Evolutionary conservation across 1,140 invertebrate genomes (phyloP).

Genomic region (Conopomorpha cramerella): DNA sequence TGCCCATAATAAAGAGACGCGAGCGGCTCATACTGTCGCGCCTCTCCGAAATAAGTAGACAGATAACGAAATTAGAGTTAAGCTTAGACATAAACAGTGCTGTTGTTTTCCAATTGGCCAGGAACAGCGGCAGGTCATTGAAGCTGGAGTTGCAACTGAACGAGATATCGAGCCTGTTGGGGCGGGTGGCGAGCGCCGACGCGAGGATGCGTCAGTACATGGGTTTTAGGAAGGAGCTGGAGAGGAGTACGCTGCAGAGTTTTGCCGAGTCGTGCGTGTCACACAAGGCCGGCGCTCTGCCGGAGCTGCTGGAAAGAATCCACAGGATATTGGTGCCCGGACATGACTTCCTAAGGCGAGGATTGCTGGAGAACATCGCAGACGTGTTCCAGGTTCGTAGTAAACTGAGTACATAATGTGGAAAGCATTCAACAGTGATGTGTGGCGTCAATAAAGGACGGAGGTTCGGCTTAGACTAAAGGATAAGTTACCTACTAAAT

Average conservation of each 20-base stretch:
- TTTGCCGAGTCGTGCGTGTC: conserved; percentile 71
- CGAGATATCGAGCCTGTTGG: conserved; percentile 63
- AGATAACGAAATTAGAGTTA: conserved; percentile 39
- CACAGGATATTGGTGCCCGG: conserved; percentile 63
- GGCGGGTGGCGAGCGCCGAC: conserved; percentile 62
- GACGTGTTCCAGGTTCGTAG: conserved; percentile 56
- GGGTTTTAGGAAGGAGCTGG: conserved; percentile 52
- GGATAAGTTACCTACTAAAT: too few relatives aligned
- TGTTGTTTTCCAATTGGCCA: conserved; percentile 34
- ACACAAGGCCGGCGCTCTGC: conserved; percentile 64
- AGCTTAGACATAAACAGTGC: conserved; percentile 19
- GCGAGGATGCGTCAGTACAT: conserved; percentile 63
- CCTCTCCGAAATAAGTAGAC: conserved; percentile 45
- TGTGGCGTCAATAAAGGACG: too few relatives aligned
- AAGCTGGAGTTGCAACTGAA: conserved; percentile 61
- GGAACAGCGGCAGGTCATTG: conserved; percentile 40
- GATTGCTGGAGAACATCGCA: conserved; percentile 51
- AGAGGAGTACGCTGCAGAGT: conserved; percentile 67
- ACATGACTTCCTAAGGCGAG: conserved; percentile 35
- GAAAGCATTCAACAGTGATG: too few relatives aligned
- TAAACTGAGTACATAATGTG: neutral
- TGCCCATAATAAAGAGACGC: conserved; percentile 61
- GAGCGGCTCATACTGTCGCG: conserved; percentile 59
- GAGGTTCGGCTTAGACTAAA: too few relatives aligned
- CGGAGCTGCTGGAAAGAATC: conserved; percentile 68